Percentiles rank a stretch among this genome's conserved stretches.
phyloP scores from a whole-genome alignment of 2,113 vertebrate genomes.

The Tetrax tetrax region DNA sequence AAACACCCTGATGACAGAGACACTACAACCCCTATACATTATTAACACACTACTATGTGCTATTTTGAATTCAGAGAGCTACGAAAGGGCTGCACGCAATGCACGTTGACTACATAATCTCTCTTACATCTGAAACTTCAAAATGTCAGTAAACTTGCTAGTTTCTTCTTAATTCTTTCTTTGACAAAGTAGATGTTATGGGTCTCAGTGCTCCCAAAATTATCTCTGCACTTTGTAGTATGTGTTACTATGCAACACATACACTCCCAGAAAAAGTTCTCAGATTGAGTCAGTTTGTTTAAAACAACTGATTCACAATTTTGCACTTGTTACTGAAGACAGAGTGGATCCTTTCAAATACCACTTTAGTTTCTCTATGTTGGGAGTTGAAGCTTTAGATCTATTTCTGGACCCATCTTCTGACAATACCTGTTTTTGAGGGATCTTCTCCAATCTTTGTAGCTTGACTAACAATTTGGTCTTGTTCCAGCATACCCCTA shows the following conservation, averaged over 20 bases:
- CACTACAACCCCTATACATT: neutral
- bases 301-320: neutral
- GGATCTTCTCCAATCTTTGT: neutral
- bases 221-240: neutral
- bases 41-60: neutral
- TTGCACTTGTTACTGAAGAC: neutral
- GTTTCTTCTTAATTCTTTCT: neutral
- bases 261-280: neutral
- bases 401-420: neutral
- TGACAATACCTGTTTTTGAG: neutral
- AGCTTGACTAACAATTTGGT: neutral
- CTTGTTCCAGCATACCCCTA: neutral
- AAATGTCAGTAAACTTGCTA: neutral
- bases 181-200: neutral
- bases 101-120: fast-evolving
- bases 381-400: neutral
- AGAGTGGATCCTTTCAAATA: neutral
- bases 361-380: neutral
- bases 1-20: neutral
- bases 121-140: neutral
- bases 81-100: neutral
- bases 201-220: neutral
- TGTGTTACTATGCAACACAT: neutral
- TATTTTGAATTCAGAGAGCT: neutral
- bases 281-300: neutral